Base-by-base conservation (phyloP, 53 echinoderm and acorn worm species). In the Zoroaster sp. region DNA sequence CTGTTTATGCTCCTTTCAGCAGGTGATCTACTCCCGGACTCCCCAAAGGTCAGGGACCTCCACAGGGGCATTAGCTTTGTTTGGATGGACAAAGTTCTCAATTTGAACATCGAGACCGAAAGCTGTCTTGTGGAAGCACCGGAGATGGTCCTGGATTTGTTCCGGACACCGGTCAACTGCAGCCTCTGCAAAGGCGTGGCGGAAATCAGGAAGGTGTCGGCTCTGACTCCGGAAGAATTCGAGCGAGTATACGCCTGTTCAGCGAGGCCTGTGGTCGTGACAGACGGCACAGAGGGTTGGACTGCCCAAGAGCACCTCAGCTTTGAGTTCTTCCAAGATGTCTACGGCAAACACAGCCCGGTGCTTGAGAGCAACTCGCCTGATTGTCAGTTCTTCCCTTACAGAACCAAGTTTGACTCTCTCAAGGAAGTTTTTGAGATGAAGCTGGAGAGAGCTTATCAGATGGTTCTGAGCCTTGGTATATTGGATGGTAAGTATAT, bases 401-500 rank as follows among this genome's bases (percentile, higher is more conserved):
- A 97, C 83, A 72, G 76, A 53, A 95, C 97, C 10, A 74, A 75
- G 5, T 97, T 97, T 94, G 88, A 88, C 11, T 82, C 66, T 47
- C 75, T 97, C 46, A 88, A 87, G 45, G 97, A 97, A 9, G 95
- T 95, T 34, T 94, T 97, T 42, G 80, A 93, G 13, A 97, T 97
- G 97, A 93, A 70, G 41, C 81, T 87, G 4, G 95, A 95, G 34
- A 72, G 94, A 70, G 95, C 97, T 43, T 96, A 28, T 69, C 78
- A 37, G 94, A 96, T 87, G 91, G 91, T n/a, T 88, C 96, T 34
- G 77, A 92, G 46, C 97, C 97, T 11, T 97, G 97, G 97, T 97
- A 97, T 55, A 94, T 97, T 59, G 97, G 97, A 53, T 97, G 97
- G 97, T 97, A 83, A 65, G 97, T 93, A 49, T n/a, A n/a, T n/a